A percentile compares a stretch with the other conserved stretches of the same genome.
Conservation (phyloP, 2,113 vertebrate genomes). For the Phaethon lepturus region DNA sequence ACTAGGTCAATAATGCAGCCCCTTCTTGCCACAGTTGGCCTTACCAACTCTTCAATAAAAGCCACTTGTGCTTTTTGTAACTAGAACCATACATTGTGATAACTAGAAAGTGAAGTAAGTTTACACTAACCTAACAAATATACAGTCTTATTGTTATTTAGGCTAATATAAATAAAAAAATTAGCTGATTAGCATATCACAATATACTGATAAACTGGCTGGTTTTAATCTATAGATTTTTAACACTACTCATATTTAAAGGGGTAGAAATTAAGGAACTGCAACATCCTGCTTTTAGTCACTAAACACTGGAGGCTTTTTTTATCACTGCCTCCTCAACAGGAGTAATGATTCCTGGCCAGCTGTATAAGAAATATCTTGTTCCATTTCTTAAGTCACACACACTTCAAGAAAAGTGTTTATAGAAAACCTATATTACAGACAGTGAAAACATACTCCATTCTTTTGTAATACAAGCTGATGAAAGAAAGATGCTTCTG, state of each 20-base stretch:
- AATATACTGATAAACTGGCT: background rate
- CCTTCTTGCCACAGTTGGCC: background rate
- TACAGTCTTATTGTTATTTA: background rate
- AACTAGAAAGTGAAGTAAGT: background rate
- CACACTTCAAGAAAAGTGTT: background rate
- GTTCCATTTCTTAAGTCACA: background rate
- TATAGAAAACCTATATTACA: no score
- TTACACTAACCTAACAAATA: background rate
- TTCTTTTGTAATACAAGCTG: background rate
- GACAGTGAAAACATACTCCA: background rate
- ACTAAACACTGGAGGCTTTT: background rate
- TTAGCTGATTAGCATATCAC: background rate
- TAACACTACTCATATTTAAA: background rate
- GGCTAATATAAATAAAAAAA: background rate
- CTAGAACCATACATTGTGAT: background rate
- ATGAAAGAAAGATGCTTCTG: background rate
- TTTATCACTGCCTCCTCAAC: background rate
- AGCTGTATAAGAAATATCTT: background rate
- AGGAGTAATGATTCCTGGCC: background rate
- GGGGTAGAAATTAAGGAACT: background rate
- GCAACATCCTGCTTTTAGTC: background rate
- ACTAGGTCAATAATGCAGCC: background rate
- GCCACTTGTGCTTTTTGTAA: background rate
- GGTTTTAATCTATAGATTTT: background rate
- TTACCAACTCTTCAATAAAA: background rate